Base-by-base conservation (phyloP, 2,113 vertebrate species). In the Clarias batrachus region DNA sequence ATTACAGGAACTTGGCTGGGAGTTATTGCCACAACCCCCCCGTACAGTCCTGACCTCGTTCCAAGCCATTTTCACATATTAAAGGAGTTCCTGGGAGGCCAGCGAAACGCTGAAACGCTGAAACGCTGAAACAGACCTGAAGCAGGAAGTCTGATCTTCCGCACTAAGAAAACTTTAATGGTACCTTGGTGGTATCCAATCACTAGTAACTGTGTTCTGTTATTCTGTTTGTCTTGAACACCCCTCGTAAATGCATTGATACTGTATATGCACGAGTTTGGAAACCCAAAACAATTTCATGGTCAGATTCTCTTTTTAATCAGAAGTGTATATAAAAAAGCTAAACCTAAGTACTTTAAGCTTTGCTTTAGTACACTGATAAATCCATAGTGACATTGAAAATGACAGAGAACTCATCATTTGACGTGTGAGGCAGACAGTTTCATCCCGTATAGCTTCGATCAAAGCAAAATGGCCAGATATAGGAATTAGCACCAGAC, bases 401-500 rank as follows among this genome's bases (percentile, higher is more conserved):
- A 48, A 76, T 48, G 62, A 37, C 17, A 3, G 37, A 74, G 63
- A 27, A 62, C 27, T 70, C 9, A 41, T 78, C 56, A 74, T 80
- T 59, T 41, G 73, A 4, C 85, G 54, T 83, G 73, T 33, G 70
- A 73, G 66, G 81, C 21, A 82, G 33, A 54, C 59, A 52, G 81
- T 87, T 65, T 23, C 60, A 59, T 37, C 54, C 66, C 6, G 30
- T 71, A 57, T 66, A 59, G 33, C 82, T 85, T 81, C 70, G 59
- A 86, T 89, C 88, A 73, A 62, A 79, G 59, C 33, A 41, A 71
- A n/a, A 86, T 74, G 62, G 65, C 33, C 74, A 83, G 80, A 60
- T 79, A 59, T 59, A 81, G 57, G 4, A 86, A 89, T 79, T 87
- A 83, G 59, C 52, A 81, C 37, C 86, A 78, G 88, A 82, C 79